These are phyloP conservation scores for Mactromeris polynyma DNA, from an alignment of 2,888 invertebrate species.

Conservation along the genomic window DNA sequence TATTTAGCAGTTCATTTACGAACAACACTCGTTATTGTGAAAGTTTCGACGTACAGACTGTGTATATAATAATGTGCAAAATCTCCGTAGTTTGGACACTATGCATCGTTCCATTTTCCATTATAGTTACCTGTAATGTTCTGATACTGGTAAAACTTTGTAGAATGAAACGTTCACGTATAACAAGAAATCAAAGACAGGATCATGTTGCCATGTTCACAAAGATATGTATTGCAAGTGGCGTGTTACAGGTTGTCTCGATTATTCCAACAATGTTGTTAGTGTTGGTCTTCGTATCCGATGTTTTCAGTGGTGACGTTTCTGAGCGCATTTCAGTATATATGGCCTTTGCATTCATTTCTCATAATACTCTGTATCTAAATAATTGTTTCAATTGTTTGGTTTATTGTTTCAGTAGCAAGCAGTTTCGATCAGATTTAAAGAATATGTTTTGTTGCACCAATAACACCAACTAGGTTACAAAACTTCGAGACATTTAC, in stretches of 20 bases:
- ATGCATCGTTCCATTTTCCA: not conserved
- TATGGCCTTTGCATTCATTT: not conserved
- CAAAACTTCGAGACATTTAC: too few species aligned
- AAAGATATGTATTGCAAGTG: not conserved
- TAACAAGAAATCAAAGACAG: not conserved
- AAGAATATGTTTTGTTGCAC: not conserved
- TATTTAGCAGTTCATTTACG: not conserved
- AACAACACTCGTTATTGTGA: not conserved
- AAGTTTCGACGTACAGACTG: too few species aligned
- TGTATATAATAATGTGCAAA: not conserved
- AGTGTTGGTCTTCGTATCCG: not conserved
- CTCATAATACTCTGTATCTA: not conserved
- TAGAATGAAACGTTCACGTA: too few species aligned
- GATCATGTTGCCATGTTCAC: not conserved
- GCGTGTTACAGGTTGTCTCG: not conserved
- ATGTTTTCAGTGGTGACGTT: not conserved
- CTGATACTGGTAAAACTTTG: not conserved
- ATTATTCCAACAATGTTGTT: not conserved
- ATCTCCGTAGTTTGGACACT: not conserved
- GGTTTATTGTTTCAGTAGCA: not conserved
- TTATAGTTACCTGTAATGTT: not conserved
- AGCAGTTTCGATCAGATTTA: not conserved
- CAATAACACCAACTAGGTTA: not conserved
- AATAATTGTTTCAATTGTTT: not conserved
- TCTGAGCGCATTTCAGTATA: not conserved